A percentile compares a stretch with the other conserved stretches of the same genome.
phyloP scores from a whole-genome alignment of 2,797 vertebrate genomes.

The Gadopsis bispinosus region DNA sequence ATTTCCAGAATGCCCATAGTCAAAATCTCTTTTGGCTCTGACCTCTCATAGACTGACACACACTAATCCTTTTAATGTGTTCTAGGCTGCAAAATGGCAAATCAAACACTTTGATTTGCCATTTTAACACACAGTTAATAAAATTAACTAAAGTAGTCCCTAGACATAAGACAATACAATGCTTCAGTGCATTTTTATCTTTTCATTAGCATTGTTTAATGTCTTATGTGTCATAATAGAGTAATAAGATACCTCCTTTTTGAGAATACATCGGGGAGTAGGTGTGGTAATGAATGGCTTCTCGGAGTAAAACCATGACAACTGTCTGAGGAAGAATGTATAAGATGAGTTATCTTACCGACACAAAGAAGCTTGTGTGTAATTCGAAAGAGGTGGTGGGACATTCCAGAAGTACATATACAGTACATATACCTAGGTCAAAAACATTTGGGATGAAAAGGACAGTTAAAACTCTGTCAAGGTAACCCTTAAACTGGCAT shows the following conservation, averaged over 20 bases:
- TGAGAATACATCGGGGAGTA: neutral
- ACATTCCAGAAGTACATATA: slow-evolving; percentile 2
- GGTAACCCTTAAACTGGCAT: slow-evolving; percentile 16
- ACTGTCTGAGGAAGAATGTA: neutral
- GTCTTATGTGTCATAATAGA: neutral
- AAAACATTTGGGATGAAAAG: slow-evolving; percentile 16
- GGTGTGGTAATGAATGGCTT: neutral
- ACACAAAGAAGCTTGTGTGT: neutral
- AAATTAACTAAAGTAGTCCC: neutral
- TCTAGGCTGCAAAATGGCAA: neutral
- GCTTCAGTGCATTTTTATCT: neutral
- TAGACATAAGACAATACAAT: neutral
- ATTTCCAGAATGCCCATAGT: neutral
- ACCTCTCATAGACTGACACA: neutral
- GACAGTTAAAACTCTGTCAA: slow-evolving; percentile 19
- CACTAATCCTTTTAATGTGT: neutral
- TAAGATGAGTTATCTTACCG: neutral
- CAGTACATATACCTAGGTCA: neutral
- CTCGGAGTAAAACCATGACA: neutral
- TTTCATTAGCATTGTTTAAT: neutral
- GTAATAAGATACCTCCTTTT: neutral
- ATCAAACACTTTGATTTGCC: neutral
- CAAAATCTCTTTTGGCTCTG: neutral
- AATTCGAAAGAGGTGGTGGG: neutral
- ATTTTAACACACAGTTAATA: no score